These are phyloP conservation scores for Corythoichthys intestinalis DNA, from an alignment of 2,113 vertebrate species.

Conservation along the genomic window DNA sequence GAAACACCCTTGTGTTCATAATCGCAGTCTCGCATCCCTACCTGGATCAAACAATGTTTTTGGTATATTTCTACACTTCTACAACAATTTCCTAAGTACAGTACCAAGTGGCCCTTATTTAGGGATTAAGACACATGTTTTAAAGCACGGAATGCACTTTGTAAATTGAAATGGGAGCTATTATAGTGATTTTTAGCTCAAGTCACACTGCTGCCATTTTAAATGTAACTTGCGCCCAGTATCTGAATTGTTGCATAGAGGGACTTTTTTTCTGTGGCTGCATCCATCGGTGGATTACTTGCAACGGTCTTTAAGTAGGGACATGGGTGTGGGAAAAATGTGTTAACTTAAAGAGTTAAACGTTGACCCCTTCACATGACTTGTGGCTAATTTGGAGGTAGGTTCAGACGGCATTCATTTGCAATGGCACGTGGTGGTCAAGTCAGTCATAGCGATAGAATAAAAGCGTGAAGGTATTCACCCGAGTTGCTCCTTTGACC, in stretches of 20 bases:
- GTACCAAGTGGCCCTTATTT: background rate
- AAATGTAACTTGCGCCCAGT: background rate
- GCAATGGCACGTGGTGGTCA: slow-evolving; percentile 44
- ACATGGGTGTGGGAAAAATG: background rate
- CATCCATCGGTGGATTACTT: slow-evolving; percentile 6
- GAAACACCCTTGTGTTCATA: background rate
- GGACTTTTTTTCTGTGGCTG: slow-evolving; percentile 65
- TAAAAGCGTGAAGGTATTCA: slow-evolving; percentile 34
- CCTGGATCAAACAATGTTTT: background rate
- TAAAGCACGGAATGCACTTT: too few relatives aligned
- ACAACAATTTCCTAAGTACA: background rate
- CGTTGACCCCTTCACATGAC: slow-evolving; percentile 34
- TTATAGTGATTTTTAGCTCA: background rate
- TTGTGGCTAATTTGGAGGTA: slow-evolving; percentile 42
- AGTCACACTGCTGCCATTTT: background rate
- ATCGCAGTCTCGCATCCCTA: background rate
- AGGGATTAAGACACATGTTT: too few relatives aligned
- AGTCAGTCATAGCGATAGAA: slow-evolving; percentile 21
- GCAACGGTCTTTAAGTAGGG: slow-evolving; percentile 4
- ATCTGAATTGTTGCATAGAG: slow-evolving; percentile 69
- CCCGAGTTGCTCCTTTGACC: slow-evolving; percentile 12
- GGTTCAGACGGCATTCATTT: slow-evolving; percentile 48
- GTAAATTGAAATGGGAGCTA: background rate
- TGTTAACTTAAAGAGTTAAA: slow-evolving; percentile 20
- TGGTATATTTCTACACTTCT: background rate